Percentiles rank a stretch among this genome's conserved stretches.
phyloP scores from a whole-genome alignment of 1,140 invertebrate species.

The Paraescarpia echinospica region DNA sequence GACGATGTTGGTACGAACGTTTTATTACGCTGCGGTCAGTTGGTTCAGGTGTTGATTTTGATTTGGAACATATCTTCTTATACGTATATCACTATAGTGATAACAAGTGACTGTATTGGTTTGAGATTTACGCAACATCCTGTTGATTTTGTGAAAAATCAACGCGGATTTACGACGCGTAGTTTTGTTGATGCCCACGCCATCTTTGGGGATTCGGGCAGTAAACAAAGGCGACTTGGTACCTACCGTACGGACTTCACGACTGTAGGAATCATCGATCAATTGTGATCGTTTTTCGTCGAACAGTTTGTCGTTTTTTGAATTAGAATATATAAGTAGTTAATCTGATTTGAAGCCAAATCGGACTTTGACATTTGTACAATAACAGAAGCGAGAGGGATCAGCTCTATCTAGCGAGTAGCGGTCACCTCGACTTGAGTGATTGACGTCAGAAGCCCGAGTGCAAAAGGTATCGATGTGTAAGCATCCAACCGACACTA shows the following conservation, averaged over 20 bases:
- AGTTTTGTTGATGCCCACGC: background rate
- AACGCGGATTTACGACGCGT: background rate
- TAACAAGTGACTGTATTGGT: background rate
- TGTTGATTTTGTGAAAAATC: background rate
- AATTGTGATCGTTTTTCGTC: background rate
- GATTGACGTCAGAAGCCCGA: background rate
- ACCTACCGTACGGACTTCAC: background rate
- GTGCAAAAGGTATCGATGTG: background rate
- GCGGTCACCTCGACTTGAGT: background rate
- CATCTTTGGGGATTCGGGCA: background rate
- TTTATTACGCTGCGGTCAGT: background rate
- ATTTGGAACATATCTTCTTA: background rate
- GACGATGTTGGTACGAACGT: background rate
- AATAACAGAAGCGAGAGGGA: background rate
- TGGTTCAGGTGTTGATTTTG: background rate
- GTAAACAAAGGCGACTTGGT: background rate
- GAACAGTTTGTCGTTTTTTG: background rate
- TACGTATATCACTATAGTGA: background rate
- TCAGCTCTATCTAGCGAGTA: too few relatives aligned
- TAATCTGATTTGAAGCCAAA: background rate
- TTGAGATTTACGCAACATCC: background rate
- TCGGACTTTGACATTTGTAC: conserved; percentile 1
- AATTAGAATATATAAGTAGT: conserved; percentile 2
- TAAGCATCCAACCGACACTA: background rate
- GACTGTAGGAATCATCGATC: background rate